Evolutionary conservation across 2,797 vertebrate species (phyloP).

Genomic region (Propithecus deckenii): DNA sequence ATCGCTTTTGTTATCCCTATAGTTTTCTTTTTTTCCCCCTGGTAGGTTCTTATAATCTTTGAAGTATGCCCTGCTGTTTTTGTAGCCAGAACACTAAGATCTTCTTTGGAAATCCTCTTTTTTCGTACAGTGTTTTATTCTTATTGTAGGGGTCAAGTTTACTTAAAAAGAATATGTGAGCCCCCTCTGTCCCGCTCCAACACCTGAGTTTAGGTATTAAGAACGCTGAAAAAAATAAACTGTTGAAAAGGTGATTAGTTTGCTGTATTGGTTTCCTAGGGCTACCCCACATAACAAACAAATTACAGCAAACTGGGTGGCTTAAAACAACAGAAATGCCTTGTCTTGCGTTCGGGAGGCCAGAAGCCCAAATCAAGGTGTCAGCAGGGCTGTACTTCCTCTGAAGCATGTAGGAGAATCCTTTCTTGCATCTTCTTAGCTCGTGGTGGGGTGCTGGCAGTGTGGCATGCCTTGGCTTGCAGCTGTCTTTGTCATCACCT

Average conservation of each 20-base stretch:
- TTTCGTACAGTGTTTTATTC: neutral
- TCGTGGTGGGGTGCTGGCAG: neutral
- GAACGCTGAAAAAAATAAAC: neutral
- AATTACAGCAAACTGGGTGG: neutral
- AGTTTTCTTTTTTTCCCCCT: accelerated
- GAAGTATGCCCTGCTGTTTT: neutral
- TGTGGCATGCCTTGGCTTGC: neutral
- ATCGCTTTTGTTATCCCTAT: neutral
- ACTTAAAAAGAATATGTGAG: neutral
- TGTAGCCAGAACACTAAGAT: neutral
- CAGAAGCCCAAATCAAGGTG: neutral
- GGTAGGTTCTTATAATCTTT: accelerated
- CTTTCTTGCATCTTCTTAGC: neutral
- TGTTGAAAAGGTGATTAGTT: no score
- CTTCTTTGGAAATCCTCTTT: neutral
- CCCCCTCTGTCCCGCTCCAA: neutral
- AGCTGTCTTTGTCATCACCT: accelerated
- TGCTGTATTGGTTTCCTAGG: neutral
- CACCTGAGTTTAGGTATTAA: neutral
- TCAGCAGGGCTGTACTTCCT: neutral
- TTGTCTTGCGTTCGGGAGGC: neutral
- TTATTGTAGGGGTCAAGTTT: neutral
- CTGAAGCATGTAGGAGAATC: neutral
- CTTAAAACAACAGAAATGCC: neutral
- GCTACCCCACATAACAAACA: neutral